phyloP scores from a whole-genome alignment of 2,888 invertebrate genomes.

The Drosophila robusta region DNA sequence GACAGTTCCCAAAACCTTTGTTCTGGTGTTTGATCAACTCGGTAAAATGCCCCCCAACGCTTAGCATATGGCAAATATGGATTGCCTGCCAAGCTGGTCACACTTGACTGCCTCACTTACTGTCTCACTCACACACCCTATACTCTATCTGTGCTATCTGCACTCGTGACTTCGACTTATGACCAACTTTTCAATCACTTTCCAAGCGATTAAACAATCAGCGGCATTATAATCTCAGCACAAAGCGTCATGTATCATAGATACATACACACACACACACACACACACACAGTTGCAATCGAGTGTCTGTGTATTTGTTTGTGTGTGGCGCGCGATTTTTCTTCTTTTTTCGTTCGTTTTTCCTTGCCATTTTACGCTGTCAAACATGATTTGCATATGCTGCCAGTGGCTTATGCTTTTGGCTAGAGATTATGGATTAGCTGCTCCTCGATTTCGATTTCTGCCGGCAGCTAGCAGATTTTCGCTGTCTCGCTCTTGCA shows the following conservation, averaged over 20 bases:
- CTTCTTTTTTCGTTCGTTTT: slow-evolving; percentile 8
- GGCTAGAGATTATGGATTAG: slow-evolving; percentile 50
- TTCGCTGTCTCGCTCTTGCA: neutral
- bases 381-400: slow-evolving; percentile 80
- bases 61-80: slow-evolving; percentile 39
- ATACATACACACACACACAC: slow-evolving; percentile 15
- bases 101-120: slow-evolving; percentile 50
- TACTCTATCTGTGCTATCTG: slow-evolving; percentile 8
- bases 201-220: slow-evolving; percentile 79
- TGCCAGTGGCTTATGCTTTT: slow-evolving; percentile 59
- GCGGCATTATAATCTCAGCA: slow-evolving; percentile 72
- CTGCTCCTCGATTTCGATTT: slow-evolving; percentile 35
- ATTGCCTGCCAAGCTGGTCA: slow-evolving; percentile 33
- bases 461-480: slow-evolving; percentile 7
- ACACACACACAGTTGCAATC: slow-evolving; percentile 24
- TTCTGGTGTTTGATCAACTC: neutral
- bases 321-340: slow-evolving; percentile 7
- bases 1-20: neutral
- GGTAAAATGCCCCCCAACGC: slow-evolving; percentile 3
- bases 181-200: slow-evolving; percentile 77
- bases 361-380: slow-evolving; percentile 53
- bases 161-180: slow-evolving; percentile 54
- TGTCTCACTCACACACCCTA: slow-evolving; percentile 13
- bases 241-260: slow-evolving; percentile 74
- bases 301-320: slow-evolving; percentile 21